Evolutionary conservation across 2,797 vertebrate genomes (phyloP).

Genomic region (Ceryle rudis): DNA sequence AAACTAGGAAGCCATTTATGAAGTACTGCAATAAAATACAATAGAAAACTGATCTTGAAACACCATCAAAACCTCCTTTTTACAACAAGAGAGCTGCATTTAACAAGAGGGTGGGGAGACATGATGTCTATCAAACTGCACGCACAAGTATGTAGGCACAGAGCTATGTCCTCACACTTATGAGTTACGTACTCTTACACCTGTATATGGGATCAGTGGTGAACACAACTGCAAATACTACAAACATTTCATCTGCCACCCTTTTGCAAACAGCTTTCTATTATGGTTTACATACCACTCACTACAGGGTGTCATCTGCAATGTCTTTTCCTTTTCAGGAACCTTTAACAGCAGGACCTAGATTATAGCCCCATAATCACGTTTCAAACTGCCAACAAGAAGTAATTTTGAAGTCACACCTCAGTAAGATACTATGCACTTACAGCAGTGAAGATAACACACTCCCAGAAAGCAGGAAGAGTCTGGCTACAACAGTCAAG

Average conservation of each 20-base stretch:
- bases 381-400: slow-evolving; percentile 5
- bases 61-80: background rate
- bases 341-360: background rate
- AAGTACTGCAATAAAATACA: background rate
- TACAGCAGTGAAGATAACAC: background rate
- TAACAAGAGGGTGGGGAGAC: background rate
- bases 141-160: background rate
- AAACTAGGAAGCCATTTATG: background rate
- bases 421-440: background rate
- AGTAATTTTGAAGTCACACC: slow-evolving; percentile 3
- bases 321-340: background rate
- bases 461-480: background rate
- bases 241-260: background rate
- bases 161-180: background rate
- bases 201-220: background rate
- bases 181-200: background rate
- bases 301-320: background rate
- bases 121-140: background rate
- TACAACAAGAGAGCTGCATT: background rate
- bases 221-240: background rate
- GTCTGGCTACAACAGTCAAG: background rate
- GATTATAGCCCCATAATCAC: background rate
- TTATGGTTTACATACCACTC: background rate
- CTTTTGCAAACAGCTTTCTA: background rate
- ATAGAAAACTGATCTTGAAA: background rate